phyloP scores from a whole-genome alignment of 1,140 invertebrate genomes.

The Drosophila oshimai region DNA sequence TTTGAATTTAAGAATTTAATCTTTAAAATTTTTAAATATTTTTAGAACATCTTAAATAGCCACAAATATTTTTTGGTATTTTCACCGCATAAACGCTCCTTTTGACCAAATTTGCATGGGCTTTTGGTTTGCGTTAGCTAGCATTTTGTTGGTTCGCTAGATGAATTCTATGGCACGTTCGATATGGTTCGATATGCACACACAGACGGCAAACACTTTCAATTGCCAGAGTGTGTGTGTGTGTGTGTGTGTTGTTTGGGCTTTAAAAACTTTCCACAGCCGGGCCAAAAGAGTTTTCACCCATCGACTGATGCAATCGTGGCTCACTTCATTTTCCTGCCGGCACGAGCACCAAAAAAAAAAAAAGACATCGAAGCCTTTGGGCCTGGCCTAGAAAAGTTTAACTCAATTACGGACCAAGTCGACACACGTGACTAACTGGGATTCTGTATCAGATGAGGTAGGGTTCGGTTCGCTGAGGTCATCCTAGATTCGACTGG shows the following conservation, averaged over 20 bases:
- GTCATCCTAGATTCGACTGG: constrained; percentile 2
- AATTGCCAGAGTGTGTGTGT: constrained; percentile 22
- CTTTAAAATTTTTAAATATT: too few relatives aligned
- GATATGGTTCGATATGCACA: constrained; percentile 37
- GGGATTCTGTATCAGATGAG: constrained; percentile 37
- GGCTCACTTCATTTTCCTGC: constrained; percentile 6
- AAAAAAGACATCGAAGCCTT: constrained; percentile 43
- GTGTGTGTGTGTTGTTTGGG: constrained; percentile 13
- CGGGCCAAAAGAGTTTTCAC: constrained; percentile 26
- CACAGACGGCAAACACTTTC: constrained; percentile 46
- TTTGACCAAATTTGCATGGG: constrained; percentile 16
- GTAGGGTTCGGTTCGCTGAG: constrained; percentile 30
- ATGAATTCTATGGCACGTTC: constrained; percentile 54
- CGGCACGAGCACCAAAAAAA: constrained; percentile 10
- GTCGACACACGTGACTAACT: constrained; percentile 67
- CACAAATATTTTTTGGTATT: too few relatives aligned
- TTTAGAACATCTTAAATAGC: background rate
- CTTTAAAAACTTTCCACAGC: constrained; percentile 61
- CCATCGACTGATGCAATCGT: constrained; percentile 64
- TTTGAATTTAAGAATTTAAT: too few relatives aligned
- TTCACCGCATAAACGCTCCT: constrained; percentile 38
- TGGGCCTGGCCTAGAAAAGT: constrained; percentile 72
- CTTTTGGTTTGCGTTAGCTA: constrained; percentile 8
- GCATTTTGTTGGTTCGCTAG: constrained; percentile 40
- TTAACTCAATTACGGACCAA: constrained; percentile 71